phyloP scores from a whole-genome alignment of 1,140 invertebrate species.

The Hycleus cichorii region DNA sequence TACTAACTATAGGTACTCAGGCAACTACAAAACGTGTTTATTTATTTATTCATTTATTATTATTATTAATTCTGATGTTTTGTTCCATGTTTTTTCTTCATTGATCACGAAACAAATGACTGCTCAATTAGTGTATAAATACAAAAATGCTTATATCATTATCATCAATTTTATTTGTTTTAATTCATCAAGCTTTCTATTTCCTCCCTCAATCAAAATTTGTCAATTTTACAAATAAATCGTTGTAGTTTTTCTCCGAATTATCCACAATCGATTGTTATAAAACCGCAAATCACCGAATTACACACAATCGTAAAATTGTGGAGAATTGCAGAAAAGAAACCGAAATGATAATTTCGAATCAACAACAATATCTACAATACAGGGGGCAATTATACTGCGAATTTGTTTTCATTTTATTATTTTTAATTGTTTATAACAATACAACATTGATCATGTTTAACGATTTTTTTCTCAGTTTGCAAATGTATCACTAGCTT shows the following conservation, averaged over 20 bases:
- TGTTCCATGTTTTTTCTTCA: conserved; percentile 1
- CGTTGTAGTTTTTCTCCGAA: no score
- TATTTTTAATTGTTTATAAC: conserved; percentile 37
- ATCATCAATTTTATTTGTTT: no score
- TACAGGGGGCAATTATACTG: conserved; percentile 37
- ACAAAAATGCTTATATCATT: conserved; percentile 27
- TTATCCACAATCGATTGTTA: no score
- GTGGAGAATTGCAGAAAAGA: background rate
- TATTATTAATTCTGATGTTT: conserved; percentile 9
- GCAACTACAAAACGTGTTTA: conserved; percentile 39
- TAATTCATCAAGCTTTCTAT: background rate
- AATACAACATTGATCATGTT: conserved; percentile 41
- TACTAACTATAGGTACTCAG: conserved; percentile 41
- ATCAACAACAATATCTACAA: conserved; percentile 43
- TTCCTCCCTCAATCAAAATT: no score
- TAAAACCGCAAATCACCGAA: background rate
- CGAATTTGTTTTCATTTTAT: conserved; percentile 26
- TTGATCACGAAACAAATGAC: conserved; percentile 22
- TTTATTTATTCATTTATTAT: background rate
- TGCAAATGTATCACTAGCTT: conserved; percentile 37
- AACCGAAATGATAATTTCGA: conserved; percentile 29
- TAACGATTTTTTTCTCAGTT: conserved; percentile 28
- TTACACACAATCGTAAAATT: background rate
- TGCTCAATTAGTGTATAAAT: conserved; percentile 38
- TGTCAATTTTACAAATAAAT: no score